Evolutionary conservation across 37 sponge, comb jelly and placozoan genomes (phyloP).

Genomic region (Diacarnus erythraeanus): DNA sequence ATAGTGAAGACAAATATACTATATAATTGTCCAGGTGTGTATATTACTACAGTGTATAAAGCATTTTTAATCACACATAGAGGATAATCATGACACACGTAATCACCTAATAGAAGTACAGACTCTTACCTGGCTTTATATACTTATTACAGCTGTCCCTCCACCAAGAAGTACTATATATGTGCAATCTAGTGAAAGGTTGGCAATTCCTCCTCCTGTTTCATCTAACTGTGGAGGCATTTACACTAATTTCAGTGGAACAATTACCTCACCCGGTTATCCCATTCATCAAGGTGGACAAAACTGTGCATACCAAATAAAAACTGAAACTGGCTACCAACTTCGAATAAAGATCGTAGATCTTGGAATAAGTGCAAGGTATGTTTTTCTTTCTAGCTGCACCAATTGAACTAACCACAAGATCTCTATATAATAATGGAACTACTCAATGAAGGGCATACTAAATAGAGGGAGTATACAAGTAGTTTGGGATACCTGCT

Average conservation of each 20-base stretch:
- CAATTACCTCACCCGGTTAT: constrained; percentile 24
- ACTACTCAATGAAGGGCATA: too few species aligned
- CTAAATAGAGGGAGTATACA: too few species aligned
- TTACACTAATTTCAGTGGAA: background rate
- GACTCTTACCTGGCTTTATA: background rate
- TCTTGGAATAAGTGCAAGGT: background rate
- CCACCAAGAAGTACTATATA: constrained; percentile 2
- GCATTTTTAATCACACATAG: too few species aligned
- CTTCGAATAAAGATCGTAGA: constrained; percentile 1
- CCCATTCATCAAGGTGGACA: constrained; percentile 4
- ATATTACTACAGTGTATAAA: too few species aligned
- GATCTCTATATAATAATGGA: too few species aligned
- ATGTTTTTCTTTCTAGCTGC: background rate
- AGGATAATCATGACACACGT: too few species aligned
- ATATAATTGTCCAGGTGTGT: constrained; percentile 53
- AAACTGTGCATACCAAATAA: constrained; percentile 37
- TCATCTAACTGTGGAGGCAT: background rate
- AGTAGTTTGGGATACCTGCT: too few species aligned
- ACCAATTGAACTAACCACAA: too few species aligned
- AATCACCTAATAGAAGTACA: background rate
- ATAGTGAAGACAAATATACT: constrained; percentile 52
- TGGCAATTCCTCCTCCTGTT: constrained; percentile 7
- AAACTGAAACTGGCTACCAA: constrained; percentile 28
- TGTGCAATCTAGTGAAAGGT: background rate
- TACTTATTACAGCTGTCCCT: background rate